Percentiles rank a stretch among this genome's conserved stretches.
phyloP scores from a whole-genome alignment of 2,113 vertebrate species.

The Odontophorus gujanensis region DNA sequence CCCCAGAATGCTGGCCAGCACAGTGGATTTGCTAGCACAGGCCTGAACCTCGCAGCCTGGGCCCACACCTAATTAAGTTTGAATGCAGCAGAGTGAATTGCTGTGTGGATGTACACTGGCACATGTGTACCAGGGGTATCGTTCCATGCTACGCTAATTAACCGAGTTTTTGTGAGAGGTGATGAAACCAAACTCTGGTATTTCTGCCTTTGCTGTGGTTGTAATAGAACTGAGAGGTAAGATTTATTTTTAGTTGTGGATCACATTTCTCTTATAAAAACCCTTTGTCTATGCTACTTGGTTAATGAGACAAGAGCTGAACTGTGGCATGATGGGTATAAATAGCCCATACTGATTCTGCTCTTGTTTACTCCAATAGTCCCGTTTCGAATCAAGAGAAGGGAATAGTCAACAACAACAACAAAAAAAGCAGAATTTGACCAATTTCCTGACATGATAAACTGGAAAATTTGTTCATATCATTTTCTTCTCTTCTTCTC shows the following conservation, averaged over 20 bases:
- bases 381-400: not conserved
- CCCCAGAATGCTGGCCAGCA: not conserved
- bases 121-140: constrained; percentile 35
- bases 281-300: not conserved
- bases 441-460: not conserved
- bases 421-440: not conserved
- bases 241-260: not conserved
- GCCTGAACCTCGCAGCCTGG: constrained; percentile 13
- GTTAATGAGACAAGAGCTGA: not conserved
- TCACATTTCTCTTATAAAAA: not conserved
- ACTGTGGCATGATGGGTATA: not conserved
- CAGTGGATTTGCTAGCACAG: not conserved
- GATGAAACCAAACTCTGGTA: constrained; percentile 26
- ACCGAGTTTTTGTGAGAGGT: constrained; percentile 58
- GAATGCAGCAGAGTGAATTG: constrained; percentile 33
- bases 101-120: constrained; percentile 42
- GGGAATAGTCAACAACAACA: not conserved
- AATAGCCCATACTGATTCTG: not conserved
- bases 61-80: constrained; percentile 57
- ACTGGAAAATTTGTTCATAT: not conserved
- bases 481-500: not conserved
- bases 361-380: not conserved
- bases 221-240: constrained; percentile 29
- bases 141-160: constrained; percentile 43
- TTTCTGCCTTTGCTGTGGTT: constrained; percentile 22